Evolutionary conservation across 2,888 invertebrate species (phyloP), one percentile per base, ranked within the genome.

Genomic region (Aquatica leii): DNA sequence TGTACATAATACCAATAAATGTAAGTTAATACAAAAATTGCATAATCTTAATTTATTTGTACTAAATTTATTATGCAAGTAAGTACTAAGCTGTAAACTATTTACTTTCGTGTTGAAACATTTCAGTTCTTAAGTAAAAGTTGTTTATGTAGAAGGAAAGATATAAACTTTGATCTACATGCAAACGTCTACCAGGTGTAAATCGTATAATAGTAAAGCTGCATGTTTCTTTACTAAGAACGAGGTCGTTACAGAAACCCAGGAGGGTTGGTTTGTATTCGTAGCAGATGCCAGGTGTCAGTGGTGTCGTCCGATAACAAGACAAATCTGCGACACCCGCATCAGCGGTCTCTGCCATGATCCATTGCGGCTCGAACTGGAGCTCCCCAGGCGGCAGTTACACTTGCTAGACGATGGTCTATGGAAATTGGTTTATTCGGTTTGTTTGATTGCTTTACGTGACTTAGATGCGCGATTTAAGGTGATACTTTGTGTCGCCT

Each of bases 251-350:
- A 35, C 41, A 34, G 40, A 35, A 48, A 50, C 61, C 62, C 62
- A 31, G 41, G 46, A 49, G 65, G 52, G 54, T 62, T 65, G 59
- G 57, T 70, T 68, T 62, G 67, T 69, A 70, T 70, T 70, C 69
- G 60, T 46, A 56, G 67, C 66, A 67, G 65, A 59, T 59, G 59
- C 66, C 67, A 67, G 69, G 67, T 70, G 69, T 69, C 70, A 66
- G 69, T 69, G 69, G 66, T 66, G 65, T 59, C 62, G 61, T 57
- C 66, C 69, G 66, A 70, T 70, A 72, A 70, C 69, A 71, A 70
- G 71, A 71, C 71, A 72, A 71, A 72, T 72, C 71, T 68, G 66
- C 69, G 66, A 57, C 66, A 67, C 68, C 67, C 68, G 70, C 70
- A 71, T 70, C 71, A 66, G 68, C 61, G 66, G 63, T 68, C 69